Evolutionary conservation across 2,888 invertebrate species (phyloP), one percentile per base, ranked within the genome.

Genomic region (Xestia xanthographa): DNA sequence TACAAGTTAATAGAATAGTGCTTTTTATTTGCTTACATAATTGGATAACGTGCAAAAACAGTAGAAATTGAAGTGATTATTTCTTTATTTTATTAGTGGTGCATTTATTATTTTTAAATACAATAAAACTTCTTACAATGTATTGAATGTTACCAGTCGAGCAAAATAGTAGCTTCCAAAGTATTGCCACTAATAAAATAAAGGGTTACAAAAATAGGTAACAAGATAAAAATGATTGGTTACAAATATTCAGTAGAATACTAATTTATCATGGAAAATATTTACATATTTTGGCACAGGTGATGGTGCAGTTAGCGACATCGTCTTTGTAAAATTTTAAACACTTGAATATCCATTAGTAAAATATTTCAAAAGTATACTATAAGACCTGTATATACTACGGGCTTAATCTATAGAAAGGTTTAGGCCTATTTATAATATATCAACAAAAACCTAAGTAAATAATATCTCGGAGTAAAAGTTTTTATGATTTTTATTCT

Each of bases 221-320:
- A 88, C 82, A 90, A 89, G 87, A 87, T 84, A 86, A 86, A 90
- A 88, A 86, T 84, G 78, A 88, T 79, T 77, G 88, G 76, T 89
- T 88, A 86, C 85, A 86, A 83, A 89, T 89, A 89, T 90, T 91
- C 85, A 90, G 90, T 92, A 90, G 85, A 89, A 88, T 90, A 89
- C 89, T 84, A 88, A 88, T 91, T 81, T 86, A 80, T 88, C 88
- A 91, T 92, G 93, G 93, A 92, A 94, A 92, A 93, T 95, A 95
- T 95, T 93, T 95, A 96, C 94, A 95, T 90, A 91, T 89, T 90
- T 96, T 96, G 96, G 96, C 96, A 96, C 96, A 94, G 93, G 92
- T 94, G 93, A 92, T 92, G 95, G 95, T 94, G 93, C 93, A 87
- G 87, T 86, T 89, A 90, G 93, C 92, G 88, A 92, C 91, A 91